A percentile compares a stretch with the other conserved stretches of the same genome.
Conservation (phyloP, 2,113 vertebrate species). For the Hylia prasina region DNA sequence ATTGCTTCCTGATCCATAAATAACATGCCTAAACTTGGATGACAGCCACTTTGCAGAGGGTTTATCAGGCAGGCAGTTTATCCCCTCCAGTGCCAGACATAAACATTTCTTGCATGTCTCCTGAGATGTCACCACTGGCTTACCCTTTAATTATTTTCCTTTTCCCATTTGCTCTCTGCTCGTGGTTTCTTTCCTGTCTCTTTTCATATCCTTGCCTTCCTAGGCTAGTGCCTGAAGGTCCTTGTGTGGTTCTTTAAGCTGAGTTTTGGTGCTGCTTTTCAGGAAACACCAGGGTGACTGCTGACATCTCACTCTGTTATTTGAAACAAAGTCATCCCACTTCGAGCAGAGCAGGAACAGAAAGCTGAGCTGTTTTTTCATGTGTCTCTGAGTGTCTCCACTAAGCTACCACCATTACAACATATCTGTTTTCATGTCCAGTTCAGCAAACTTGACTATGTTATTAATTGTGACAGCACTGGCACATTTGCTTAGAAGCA, state of each 20-base stretch:
- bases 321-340: neutral
- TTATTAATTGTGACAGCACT: neutral
- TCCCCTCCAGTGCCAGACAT: neutral
- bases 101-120: neutral
- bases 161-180: neutral
- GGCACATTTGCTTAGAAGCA: neutral
- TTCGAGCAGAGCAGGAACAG: neutral
- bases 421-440: neutral
- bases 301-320: rapidly evolving
- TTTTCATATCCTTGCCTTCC: neutral
- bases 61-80: neutral
- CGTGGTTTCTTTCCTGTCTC: neutral
- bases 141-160: neutral
- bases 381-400: neutral
- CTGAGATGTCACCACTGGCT: neutral
- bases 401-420: neutral
- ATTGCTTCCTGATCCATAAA: neutral
- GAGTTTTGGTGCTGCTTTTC: neutral
- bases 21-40: neutral
- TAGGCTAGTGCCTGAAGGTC: neutral
- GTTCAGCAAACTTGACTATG: neutral
- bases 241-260: neutral
- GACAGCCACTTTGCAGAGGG: neutral
- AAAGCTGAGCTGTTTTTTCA: neutral
- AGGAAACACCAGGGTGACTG: neutral